Conservation (phyloP, 2,888 invertebrate genomes). For the Graphium colonna region DNA sequence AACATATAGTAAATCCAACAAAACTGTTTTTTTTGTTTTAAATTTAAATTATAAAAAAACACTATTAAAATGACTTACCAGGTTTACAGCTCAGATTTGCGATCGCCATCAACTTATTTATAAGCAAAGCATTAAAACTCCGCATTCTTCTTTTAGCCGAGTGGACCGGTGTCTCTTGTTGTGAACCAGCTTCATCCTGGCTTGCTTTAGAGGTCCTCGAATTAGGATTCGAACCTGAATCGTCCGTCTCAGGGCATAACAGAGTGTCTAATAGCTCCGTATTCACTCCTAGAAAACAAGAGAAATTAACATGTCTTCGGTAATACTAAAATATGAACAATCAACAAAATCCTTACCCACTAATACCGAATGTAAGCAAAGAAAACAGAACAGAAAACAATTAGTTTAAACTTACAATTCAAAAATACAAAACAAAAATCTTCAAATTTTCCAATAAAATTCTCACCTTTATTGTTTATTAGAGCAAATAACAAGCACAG, state of each 20-base stretch:
- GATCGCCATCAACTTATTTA: conserved; percentile 91
- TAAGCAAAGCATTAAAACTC: conserved; percentile 90
- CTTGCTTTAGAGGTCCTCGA: conserved; percentile 24
- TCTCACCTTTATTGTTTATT: conserved; percentile 93
- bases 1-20: no score
- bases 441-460: no score
- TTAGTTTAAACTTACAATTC: conserved; percentile 11
- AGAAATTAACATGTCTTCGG: conserved; percentile 4
- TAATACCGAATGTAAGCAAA: conserved; percentile 53
- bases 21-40: no score
- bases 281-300: conserved; percentile 85
- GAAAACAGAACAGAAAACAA: conserved; percentile 32
- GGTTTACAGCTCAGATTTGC: conserved; percentile 92
- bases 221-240: conserved; percentile 25
- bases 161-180: conserved; percentile 38
- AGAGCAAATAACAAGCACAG: conserved; percentile 95
- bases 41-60: no score
- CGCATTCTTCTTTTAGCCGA: conserved; percentile 57
- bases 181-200: conserved; percentile 35
- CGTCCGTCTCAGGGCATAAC: conserved; percentile 81
- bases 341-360: conserved; percentile 52
- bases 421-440: conserved; percentile 2
- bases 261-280: conserved; percentile 90
- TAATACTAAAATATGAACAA: conserved; percentile 10
- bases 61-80: no score